Evolutionary conservation across 2,113 vertebrate genomes (phyloP).

Genomic region (Turdus rufiventris): DNA sequence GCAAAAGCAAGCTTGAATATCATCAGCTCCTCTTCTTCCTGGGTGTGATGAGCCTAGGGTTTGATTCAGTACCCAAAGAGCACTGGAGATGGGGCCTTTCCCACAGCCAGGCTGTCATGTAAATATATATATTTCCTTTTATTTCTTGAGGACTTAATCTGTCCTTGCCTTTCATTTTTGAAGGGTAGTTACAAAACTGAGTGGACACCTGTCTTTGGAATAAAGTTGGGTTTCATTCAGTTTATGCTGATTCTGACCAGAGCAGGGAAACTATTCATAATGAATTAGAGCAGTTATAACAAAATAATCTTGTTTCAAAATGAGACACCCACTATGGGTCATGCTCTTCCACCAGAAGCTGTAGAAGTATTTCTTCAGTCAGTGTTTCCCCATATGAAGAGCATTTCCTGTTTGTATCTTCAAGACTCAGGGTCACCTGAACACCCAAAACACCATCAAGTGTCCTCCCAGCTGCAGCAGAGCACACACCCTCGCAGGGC

Average conservation of each 20-base stretch:
- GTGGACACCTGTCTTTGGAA: background rate
- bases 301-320: background rate
- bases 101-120: background rate
- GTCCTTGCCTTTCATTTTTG: rapidly evolving
- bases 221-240: background rate
- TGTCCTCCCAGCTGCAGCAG: background rate
- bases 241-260: background rate
- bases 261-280: background rate
- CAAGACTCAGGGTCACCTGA: background rate
- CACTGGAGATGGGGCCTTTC: background rate
- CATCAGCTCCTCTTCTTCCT: background rate
- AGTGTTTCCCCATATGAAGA: background rate
- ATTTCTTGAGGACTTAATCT: background rate
- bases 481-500: background rate
- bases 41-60: background rate
- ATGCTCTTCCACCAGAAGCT: background rate
- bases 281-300: background rate
- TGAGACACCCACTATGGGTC: background rate
- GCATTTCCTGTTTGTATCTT: background rate
- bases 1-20: background rate
- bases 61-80: background rate
- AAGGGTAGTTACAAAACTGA: background rate
- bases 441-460: background rate
- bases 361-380: background rate
- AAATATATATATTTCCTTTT: background rate